A percentile compares a stretch with the other conserved stretches of the same genome.
Evolutionary conservation across 1,140 invertebrate species (phyloP).

Genomic region (Epicauta chinensis): DNA sequence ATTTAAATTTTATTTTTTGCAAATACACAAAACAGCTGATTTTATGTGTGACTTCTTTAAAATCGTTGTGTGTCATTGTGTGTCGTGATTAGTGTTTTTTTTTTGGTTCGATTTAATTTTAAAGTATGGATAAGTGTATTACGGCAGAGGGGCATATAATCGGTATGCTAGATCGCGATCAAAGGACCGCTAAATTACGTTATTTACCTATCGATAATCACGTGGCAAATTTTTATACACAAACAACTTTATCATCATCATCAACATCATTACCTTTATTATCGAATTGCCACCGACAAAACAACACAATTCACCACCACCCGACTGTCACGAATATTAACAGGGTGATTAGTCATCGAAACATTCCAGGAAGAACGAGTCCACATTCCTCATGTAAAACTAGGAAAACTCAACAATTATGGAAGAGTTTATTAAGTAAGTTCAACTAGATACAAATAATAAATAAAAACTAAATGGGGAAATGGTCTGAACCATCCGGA

Average conservation of each 20-base stretch:
- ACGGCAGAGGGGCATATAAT: conserved; percentile 19
- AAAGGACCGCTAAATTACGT: conserved; percentile 30
- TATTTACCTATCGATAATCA: neutral
- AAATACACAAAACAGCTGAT: conserved; percentile 14
- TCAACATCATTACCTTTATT: conserved; percentile 1
- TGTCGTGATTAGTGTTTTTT: too few species aligned
- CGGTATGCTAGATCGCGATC: conserved; percentile 36
- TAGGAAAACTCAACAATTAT: conserved; percentile 17
- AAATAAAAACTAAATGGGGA: neutral
- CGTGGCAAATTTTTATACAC: conserved; percentile 5
- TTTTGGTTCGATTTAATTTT: too few species aligned
- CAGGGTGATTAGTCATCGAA: conserved; percentile 5
- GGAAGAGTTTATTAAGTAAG: conserved; percentile 28
- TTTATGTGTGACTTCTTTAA: conserved; percentile 1
- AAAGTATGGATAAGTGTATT: too few species aligned
- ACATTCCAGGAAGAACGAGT: conserved; percentile 11
- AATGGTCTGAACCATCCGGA: conserved; percentile 9
- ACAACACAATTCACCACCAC: conserved; percentile 1
- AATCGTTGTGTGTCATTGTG: too few species aligned
- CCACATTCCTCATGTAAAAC: conserved; percentile 11
- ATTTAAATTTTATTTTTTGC: conserved; percentile 4
- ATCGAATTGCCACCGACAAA: conserved; percentile 1
- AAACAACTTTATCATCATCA: neutral
- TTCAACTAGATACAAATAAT: neutral
- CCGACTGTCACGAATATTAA: too few species aligned